Evolutionary conservation across 35 echinoderm and acorn worm genomes (phyloP), one percentile per base, ranked within the genome.

Genomic region (Stichopus chloronotus): DNA sequence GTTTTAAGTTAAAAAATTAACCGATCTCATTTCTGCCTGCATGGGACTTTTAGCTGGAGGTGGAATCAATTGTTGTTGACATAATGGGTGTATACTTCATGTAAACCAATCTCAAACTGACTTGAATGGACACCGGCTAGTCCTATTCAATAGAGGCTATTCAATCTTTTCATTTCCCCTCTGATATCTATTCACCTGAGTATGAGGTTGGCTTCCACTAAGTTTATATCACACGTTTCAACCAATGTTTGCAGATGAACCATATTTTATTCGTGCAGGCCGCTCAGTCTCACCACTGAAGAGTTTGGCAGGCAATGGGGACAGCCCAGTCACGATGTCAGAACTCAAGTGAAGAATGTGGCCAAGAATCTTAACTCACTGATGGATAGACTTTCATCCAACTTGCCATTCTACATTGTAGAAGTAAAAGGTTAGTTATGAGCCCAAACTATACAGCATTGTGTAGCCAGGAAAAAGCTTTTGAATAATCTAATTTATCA

Each of bases 361-460:
- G 12, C 59, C 17, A n/a, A 5, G 60, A 30, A 71, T 17, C 59
- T 89, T 7, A 52, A 71, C 1, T 12, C 59, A 43, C 21, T 89
- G 59, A 89, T 89, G 87, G 57, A 89, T 8, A 20, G n/a, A 72
- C 87, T 89, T 7, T 65, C 60, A 9, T 71, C 60, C 30, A 65
- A 71, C 19, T 55, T 89, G 22, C 52, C 24, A 13, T 89, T 89
- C 52, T 61, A 89, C 23, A 89, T 89, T 89, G 87, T 89, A 25
- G 87, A 89, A 59, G 30, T 89, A n/a, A 89, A 71, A 89, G 87
- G 87, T 89, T 89, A 16, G 60, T 54, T 85, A 5, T 85, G 6
- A 25, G 20, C 9, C 9, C 76, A 78, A 25, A 25, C 76, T 11
- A 24, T 76, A 8, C 5, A 7, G 10, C 25, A 17, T 17, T 76